Evolutionary conservation across 2,797 vertebrate genomes (phyloP), one percentile per base, ranked within the genome.

Genomic region (Ceyx erithaca): DNA sequence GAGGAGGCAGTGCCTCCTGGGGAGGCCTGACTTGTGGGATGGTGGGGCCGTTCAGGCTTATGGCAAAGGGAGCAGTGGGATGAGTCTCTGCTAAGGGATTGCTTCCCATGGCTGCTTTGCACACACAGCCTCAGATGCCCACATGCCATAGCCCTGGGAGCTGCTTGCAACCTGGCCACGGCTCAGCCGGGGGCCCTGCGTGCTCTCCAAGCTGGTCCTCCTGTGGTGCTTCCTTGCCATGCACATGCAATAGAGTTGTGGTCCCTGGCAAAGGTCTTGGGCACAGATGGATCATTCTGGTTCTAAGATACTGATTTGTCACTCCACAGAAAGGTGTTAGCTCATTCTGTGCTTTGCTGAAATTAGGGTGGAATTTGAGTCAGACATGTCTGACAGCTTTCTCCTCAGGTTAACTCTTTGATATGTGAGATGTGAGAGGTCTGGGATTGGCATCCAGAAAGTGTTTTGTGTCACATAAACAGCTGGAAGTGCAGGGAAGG

Each of bases 371-470:
- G 88, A 66, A 89, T 81, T 70, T 52, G 61, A 93, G 57, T 86
- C 70, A 52, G 88, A 16, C 73, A 63, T 49, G 68, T 84, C 86
- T 79, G 78, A 33, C 78, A 63, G 78, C 69, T 95, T 84, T 48
- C 68, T 90, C 70, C 80, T 58, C 71, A 79, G 88, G 75, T 95
- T 95, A 90, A 87, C 86, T 82, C 86, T 77, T 90, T 9, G 0
- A 14, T 48, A 26, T 1, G 2, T 31, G 82, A 90, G 62, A 80
- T 76, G 83, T 85, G 68, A 93, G 89, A 95, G 89, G 57, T 70
- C 85, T 87, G 91, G 76, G 85, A 68, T 79, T 92, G 30, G 68
- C 19, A 82, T 91, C 66, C 49, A 78, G 82, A 63, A 92, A 75
- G 79, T 64, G 37, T 14, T 85, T 88, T 70, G 57, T 89, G 79